Conservation (phyloP, 2,888 invertebrate genomes). For the Eupithecia dodoneata region DNA sequence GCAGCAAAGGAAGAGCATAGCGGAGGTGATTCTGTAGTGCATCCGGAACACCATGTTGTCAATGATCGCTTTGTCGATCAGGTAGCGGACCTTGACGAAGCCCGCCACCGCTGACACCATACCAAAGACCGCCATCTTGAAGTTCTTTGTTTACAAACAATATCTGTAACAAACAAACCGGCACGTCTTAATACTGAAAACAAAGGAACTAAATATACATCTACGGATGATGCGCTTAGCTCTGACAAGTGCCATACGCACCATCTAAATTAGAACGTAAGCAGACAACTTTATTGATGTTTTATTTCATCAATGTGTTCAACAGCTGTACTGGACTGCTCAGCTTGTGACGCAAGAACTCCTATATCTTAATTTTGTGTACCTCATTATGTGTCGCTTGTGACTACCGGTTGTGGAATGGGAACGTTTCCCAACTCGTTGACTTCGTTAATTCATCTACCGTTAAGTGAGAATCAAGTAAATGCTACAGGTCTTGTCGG, state of each 20-base stretch:
- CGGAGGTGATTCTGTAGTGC: constrained; percentile 94
- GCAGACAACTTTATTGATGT: constrained; percentile 70
- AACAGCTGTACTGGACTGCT: constrained; percentile 61
- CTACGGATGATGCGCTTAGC: constrained; percentile 44
- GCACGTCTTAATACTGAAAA: constrained; percentile 49
- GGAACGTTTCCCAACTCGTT: constrained; percentile 49
- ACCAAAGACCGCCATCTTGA: constrained; percentile 90
- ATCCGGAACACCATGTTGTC: constrained; percentile 95
- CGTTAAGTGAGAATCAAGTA: constrained; percentile 56
- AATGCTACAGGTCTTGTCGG: constrained; percentile 46
- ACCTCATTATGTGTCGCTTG: constrained; percentile 48
- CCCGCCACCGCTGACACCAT: constrained; percentile 95
- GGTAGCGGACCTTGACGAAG: constrained; percentile 94
- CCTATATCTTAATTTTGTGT: constrained; percentile 55
- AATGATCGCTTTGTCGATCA: constrained; percentile 94
- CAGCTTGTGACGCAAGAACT: constrained; percentile 47
- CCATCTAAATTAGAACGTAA: constrained; percentile 74
- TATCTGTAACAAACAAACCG: constrained; percentile 59
- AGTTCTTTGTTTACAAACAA: constrained; percentile 60
- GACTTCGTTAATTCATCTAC: constrained; percentile 53
- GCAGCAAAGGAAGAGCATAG: constrained; percentile 93
- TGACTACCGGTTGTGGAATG: constrained; percentile 50
- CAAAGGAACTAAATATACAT: constrained; percentile 68
- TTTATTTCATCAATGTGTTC: constrained; percentile 69
- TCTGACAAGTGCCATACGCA: constrained; percentile 74